A percentile compares a stretch with the other conserved stretches of the same genome.
phyloP scores from a whole-genome alignment of 1,140 invertebrate genomes.

The Achroia grisella region DNA sequence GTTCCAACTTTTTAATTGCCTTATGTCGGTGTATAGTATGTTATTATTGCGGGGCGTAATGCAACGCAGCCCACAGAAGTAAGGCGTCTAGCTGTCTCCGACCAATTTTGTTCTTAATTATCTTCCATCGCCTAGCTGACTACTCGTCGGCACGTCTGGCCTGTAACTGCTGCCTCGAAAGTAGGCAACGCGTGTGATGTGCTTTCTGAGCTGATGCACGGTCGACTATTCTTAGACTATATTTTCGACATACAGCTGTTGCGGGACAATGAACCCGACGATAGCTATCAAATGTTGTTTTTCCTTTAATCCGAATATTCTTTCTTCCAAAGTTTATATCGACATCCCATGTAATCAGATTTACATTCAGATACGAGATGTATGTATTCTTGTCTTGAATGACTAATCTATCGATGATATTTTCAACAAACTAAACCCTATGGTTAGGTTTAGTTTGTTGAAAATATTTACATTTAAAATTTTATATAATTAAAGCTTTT shows the following conservation, averaged over 20 bases:
- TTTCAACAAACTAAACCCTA: too few relatives aligned
- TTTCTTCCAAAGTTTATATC: too few relatives aligned
- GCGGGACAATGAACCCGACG: slow-evolving; percentile 31
- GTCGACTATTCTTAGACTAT: slow-evolving; percentile 32
- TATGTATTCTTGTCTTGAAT: too few relatives aligned
- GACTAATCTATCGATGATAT: too few relatives aligned
- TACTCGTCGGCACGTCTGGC: slow-evolving; percentile 46
- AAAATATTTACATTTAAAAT: too few relatives aligned
- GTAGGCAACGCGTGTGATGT: slow-evolving; percentile 40
- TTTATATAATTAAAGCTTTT: too few relatives aligned
- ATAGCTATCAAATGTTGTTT: slow-evolving; percentile 20
- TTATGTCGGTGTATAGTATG: slow-evolving; percentile 36
- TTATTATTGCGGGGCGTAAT: slow-evolving; percentile 58
- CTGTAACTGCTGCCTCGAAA: slow-evolving; percentile 43
- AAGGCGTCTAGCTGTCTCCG: slow-evolving; percentile 67
- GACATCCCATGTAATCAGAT: too few relatives aligned
- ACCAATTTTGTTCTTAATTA: slow-evolving; percentile 66
- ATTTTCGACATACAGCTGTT: slow-evolving; percentile 42
- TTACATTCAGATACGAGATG: too few relatives aligned
- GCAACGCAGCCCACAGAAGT: slow-evolving; percentile 53
- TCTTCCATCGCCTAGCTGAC: slow-evolving; percentile 45
- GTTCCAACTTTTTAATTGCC: slow-evolving; percentile 57
- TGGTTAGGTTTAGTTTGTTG: too few relatives aligned
- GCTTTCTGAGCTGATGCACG: slow-evolving; percentile 17
- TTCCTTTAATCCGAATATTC: slow-evolving; percentile 3